phyloP scores from a whole-genome alignment of 2,888 invertebrate species.

The Neoscelio sp. region DNA sequence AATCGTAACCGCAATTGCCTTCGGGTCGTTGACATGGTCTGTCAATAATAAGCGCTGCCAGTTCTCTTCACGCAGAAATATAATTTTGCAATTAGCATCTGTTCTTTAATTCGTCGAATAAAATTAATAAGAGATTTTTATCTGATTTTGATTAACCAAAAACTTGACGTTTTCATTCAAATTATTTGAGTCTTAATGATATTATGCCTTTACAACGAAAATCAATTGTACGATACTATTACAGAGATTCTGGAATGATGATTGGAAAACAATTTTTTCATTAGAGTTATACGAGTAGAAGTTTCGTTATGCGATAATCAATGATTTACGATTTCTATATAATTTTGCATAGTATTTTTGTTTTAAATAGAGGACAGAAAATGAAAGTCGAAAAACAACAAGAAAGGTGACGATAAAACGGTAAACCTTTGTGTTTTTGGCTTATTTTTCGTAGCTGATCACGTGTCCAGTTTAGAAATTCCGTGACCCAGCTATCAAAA shows the following conservation, averaged over 20 bases:
- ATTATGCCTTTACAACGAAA: not conserved
- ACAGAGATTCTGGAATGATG: slow-evolving; percentile 10
- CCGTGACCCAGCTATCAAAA: slow-evolving; percentile 17
- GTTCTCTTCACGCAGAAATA: too few species aligned
- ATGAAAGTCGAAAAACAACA: too few species aligned
- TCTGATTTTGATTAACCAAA: too few species aligned
- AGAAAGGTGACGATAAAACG: too few species aligned
- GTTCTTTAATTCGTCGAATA: not conserved
- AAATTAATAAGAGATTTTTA: too few species aligned
- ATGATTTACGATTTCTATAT: not conserved
- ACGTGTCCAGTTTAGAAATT: slow-evolving; percentile 12
- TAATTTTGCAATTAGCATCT: too few species aligned
- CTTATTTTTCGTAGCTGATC: not conserved
- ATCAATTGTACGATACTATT: slow-evolving; percentile 16
- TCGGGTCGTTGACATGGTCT: slow-evolving; percentile 41
- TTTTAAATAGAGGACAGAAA: too few species aligned
- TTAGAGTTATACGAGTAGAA: slow-evolving; percentile 1
- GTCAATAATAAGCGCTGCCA: not conserved
- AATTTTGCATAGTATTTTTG: slow-evolving; percentile 4
- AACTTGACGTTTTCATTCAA: too few species aligned
- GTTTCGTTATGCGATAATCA: not conserved
- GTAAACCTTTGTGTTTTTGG: not conserved
- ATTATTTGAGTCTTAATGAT: too few species aligned
- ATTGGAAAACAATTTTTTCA: slow-evolving; percentile 10
- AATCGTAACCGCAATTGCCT: slow-evolving; percentile 42